Conservation (phyloP, 2,888 invertebrate genomes). For the Plebejus melissa region DNA sequence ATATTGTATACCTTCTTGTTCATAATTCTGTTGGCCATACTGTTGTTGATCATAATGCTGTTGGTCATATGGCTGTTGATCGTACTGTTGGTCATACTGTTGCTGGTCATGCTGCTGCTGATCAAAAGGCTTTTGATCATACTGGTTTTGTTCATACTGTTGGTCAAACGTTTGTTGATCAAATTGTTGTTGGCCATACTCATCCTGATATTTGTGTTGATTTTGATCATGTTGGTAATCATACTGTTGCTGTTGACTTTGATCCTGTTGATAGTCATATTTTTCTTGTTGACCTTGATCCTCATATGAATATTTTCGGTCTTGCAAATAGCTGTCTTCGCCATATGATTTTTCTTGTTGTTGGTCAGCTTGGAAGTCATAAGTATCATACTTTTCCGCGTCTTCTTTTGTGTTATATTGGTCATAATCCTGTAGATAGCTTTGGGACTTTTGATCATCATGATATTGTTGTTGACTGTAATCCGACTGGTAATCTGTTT, state of each 20-base stretch:
- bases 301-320: conserved; percentile 40
- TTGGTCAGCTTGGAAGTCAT: conserved; percentile 41
- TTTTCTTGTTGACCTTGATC: conserved; percentile 40
- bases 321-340: conserved; percentile 39
- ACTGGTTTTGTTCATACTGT: conserved; percentile 37
- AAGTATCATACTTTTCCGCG: conserved; percentile 34
- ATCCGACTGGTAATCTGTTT: conserved; percentile 42
- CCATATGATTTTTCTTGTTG: conserved; percentile 43
- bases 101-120: conserved; percentile 39
- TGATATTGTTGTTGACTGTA: conserved; percentile 34
- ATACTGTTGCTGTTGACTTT: conserved; percentile 40
- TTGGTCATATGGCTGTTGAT: conserved; percentile 38
- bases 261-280: conserved; percentile 36
- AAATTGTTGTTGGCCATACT: conserved; percentile 45
- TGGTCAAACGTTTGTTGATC: conserved; percentile 39
- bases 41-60: conserved; percentile 42
- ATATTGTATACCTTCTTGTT: conserved; percentile 44
- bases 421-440: conserved; percentile 38
- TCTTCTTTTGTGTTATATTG: conserved; percentile 35
- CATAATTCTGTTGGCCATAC: conserved; percentile 41
- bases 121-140: conserved; percentile 28
- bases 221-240: conserved; percentile 38
- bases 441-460: conserved; percentile 32
- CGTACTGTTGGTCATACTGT: conserved; percentile 41
- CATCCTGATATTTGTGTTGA: conserved; percentile 41